These are phyloP conservation scores for Cosmorhoe ocellata DNA, from an alignment of 2,888 invertebrate species.

Conservation along the genomic window DNA sequence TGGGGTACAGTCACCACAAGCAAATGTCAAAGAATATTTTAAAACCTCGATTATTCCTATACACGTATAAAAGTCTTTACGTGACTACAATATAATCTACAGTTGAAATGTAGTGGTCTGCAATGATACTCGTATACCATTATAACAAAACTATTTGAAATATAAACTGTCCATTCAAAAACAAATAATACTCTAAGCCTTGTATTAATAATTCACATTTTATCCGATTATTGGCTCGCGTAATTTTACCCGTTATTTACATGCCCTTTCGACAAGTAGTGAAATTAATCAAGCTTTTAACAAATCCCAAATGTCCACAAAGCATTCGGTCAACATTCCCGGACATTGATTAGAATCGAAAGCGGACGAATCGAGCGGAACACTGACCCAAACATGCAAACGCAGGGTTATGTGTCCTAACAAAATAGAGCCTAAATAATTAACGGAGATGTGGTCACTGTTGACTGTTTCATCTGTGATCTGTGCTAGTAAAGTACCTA, in stretches of 20 bases:
- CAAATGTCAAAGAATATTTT: too few relatives aligned
- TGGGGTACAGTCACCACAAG: too few relatives aligned
- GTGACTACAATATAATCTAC: too few relatives aligned
- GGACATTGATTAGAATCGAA: constrained; percentile 47
- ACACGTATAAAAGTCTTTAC: too few relatives aligned
- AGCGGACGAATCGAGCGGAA: constrained; percentile 57
- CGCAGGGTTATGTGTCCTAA: constrained; percentile 60
- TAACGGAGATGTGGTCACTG: constrained; percentile 43
- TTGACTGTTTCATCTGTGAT: constrained; percentile 26
- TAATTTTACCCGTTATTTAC: not conserved
- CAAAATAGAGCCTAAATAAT: constrained; percentile 77
- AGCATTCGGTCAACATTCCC: constrained; percentile 26
- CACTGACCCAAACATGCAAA: constrained; percentile 61
- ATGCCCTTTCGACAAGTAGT: constrained; percentile 9
- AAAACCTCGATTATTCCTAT: too few relatives aligned
- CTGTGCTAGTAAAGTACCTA: not conserved
- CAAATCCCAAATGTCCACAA: constrained; percentile 20
- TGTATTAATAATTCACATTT: too few relatives aligned
- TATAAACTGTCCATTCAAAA: too few relatives aligned
- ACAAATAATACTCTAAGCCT: too few relatives aligned
- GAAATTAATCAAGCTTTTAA: constrained; percentile 27
- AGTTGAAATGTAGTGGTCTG: too few relatives aligned
- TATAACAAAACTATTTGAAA: too few relatives aligned
- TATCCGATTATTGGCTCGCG: too few relatives aligned
- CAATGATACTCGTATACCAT: too few relatives aligned